Evolutionary conservation across 30 jellyfish, hydroid and myxozoan species (phyloP).

Genomic region (Turritopsis dohrnii): DNA sequence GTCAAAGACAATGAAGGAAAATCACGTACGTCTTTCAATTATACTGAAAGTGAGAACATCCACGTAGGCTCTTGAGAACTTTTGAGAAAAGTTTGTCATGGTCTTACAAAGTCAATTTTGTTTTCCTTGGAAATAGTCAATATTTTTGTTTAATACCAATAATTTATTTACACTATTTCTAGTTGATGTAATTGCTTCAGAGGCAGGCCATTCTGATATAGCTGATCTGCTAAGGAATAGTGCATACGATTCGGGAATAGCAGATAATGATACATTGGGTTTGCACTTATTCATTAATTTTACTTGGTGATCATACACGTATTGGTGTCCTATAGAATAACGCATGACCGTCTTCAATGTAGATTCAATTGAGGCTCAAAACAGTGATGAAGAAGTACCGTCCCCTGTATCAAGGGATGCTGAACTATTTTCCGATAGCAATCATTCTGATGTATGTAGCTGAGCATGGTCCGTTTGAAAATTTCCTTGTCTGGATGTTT

Average conservation of each 20-base stretch:
- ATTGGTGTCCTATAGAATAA: too few species aligned
- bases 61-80: too few species aligned
- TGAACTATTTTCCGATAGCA: not conserved
- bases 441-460: not conserved
- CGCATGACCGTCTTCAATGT: not conserved
- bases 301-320: too few species aligned
- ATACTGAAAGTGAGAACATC: too few species aligned
- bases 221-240: constrained; percentile 15
- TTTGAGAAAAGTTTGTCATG: too few species aligned
- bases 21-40: too few species aligned
- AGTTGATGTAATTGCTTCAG: constrained; percentile 8
- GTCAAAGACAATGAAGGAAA: constrained; percentile 1
- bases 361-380: not conserved
- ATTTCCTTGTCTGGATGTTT: too few species aligned
- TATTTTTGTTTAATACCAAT: not conserved
- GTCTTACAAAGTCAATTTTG: too few species aligned
- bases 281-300: not conserved
- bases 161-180: not conserved
- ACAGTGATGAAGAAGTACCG: not conserved
- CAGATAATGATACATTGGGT: not conserved
- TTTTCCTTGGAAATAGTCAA: too few species aligned
- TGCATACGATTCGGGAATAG: not conserved
- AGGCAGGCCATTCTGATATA: constrained; percentile 23
- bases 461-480: too few species aligned
- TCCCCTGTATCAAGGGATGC: not conserved